phyloP scores from a whole-genome alignment of 2,797 vertebrate genomes.

The Malurus splendens region DNA sequence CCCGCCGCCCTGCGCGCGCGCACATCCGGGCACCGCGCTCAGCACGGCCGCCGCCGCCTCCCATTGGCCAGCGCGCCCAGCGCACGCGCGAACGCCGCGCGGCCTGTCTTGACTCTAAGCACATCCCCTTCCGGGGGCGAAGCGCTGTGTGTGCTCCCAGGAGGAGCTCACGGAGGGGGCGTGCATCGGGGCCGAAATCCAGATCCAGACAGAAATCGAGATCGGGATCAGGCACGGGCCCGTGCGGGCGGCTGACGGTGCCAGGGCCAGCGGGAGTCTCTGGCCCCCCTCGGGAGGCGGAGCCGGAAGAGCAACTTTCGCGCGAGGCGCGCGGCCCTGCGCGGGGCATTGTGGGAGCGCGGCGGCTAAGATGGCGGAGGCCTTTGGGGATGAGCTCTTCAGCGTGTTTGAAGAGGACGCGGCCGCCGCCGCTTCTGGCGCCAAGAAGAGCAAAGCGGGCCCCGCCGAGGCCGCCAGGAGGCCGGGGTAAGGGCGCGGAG shows the following conservation, averaged over 20 bases:
- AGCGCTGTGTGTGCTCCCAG: accelerated
- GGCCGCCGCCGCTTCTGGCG: conserved; percentile 32
- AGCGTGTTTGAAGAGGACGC: conserved; percentile 91
- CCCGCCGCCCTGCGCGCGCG: accelerated
- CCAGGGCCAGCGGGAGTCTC: accelerated
- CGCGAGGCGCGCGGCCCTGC: background rate
- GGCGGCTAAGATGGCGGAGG: conserved; percentile 83
- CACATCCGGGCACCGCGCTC: background rate
- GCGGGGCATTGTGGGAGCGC: conserved; percentile 35
- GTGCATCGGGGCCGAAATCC: too few species aligned
- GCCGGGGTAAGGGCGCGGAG: conserved; percentile 68
- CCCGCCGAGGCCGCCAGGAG: background rate
- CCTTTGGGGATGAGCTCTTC: conserved; percentile 90
- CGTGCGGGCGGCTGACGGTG: accelerated
- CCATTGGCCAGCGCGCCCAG: background rate
- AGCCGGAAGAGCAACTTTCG: accelerated
- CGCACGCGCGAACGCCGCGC: background rate
- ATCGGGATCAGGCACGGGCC: too few species aligned
- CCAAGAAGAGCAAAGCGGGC: conserved; percentile 64
- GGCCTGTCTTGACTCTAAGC: background rate
- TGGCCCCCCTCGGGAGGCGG: accelerated
- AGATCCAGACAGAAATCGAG: too few species aligned
- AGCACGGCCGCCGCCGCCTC: background rate
- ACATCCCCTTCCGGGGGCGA: accelerated
- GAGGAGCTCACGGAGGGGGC: accelerated